Evolutionary conservation across 1,140 invertebrate species (phyloP).

Genomic region (Ridgeia piscesae): DNA sequence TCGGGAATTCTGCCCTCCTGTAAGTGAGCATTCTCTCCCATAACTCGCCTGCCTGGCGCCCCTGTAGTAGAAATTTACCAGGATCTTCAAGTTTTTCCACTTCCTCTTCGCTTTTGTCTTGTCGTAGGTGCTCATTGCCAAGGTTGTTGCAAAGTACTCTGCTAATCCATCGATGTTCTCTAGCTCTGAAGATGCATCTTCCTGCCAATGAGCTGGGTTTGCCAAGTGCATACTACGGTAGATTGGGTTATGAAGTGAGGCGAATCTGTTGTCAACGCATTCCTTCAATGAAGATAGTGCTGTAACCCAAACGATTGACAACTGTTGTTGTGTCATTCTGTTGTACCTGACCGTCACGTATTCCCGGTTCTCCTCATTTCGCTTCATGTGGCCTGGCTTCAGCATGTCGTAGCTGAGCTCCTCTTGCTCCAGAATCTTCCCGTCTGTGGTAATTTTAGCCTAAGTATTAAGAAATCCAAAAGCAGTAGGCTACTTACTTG

Average conservation of each 20-base stretch:
- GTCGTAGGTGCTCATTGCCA: background rate
- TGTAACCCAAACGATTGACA: background rate
- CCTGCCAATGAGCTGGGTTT: background rate
- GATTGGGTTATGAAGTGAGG: background rate
- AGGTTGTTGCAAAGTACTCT: conserved; percentile 4
- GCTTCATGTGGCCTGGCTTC: background rate
- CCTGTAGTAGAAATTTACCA: background rate
- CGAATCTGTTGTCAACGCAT: background rate
- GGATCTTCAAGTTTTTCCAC: background rate
- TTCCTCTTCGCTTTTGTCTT: background rate
- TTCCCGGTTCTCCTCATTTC: background rate
- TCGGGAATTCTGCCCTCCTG: conserved; percentile 6
- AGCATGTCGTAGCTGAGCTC: background rate
- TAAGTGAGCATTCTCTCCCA: background rate
- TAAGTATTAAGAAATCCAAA: background rate
- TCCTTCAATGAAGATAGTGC: background rate
- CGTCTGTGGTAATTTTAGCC: background rate
- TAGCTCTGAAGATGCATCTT: background rate
- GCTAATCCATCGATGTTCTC: background rate
- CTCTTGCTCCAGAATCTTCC: background rate
- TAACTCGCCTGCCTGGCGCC: background rate
- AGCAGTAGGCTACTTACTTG: conserved; percentile 6
- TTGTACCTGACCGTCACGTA: background rate
- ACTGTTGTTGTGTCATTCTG: background rate
- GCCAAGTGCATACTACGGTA: background rate